Conservation (phyloP, 2,797 vertebrate genomes). For the Brachymystax lenok region DNA sequence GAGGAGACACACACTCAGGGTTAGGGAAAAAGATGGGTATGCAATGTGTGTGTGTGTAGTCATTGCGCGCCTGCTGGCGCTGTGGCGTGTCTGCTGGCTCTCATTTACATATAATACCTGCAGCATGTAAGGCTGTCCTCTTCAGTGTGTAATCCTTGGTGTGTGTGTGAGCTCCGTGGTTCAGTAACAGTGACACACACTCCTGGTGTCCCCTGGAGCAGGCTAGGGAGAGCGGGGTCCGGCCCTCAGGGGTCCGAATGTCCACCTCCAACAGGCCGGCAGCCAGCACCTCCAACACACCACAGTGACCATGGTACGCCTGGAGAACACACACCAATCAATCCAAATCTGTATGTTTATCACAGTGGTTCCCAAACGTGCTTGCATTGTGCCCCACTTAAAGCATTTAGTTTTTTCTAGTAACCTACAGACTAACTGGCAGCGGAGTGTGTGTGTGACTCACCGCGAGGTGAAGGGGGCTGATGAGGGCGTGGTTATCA, state of each 20-base stretch:
- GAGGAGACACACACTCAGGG: slow-evolving; percentile 14
- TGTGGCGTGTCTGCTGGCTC: no score
- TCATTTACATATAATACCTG: slow-evolving; percentile 72
- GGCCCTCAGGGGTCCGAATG: slow-evolving; percentile 88
- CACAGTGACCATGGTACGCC: slow-evolving; percentile 96
- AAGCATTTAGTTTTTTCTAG: no score
- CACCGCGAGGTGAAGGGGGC: slow-evolving; percentile 94
- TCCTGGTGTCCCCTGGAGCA: slow-evolving; percentile 93
- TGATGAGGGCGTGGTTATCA: slow-evolving; percentile 86
- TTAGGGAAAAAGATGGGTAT: neutral
- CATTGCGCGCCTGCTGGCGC: slow-evolving; percentile 18
- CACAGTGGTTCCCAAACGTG: neutral
- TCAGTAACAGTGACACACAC: slow-evolving; percentile 93
- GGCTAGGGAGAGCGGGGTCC: slow-evolving; percentile 90
- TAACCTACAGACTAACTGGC: neutral
- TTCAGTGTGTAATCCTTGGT: slow-evolving; percentile 83
- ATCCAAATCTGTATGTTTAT: neutral
- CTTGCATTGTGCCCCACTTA: neutral
- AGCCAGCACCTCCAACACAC: slow-evolving; percentile 91
- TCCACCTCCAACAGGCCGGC: slow-evolving; percentile 93
- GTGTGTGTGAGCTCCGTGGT: slow-evolving; percentile 91
- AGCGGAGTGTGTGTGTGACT: slow-evolving; percentile 61
- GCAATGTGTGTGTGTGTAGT: slow-evolving; percentile 64
- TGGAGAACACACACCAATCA: slow-evolving; percentile 50
- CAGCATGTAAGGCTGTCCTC: slow-evolving; percentile 83